These are phyloP conservation scores for Listronotus oregonensis DNA, from an alignment of 1,140 invertebrate genomes.

Conservation along the genomic window DNA sequence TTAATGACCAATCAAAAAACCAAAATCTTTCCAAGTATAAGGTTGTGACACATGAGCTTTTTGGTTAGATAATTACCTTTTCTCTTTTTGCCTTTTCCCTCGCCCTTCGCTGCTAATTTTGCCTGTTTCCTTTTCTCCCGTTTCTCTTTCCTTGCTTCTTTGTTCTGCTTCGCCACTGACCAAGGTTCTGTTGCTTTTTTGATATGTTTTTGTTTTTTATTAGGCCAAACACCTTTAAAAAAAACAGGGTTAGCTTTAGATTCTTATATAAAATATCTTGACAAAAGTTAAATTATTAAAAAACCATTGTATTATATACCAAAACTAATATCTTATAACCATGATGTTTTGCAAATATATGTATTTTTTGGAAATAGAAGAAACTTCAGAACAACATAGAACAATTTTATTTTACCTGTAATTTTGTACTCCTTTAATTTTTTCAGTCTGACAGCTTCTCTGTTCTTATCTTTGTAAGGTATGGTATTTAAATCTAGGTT, in stretches of 20 bases:
- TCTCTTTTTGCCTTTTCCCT: slow-evolving; percentile 55
- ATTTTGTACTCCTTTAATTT: slow-evolving; percentile 74
- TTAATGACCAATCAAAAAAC: too few relatives aligned
- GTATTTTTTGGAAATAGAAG: too few relatives aligned
- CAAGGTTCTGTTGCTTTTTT: slow-evolving; percentile 72
- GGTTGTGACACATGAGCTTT: too few relatives aligned
- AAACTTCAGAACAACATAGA: too few relatives aligned
- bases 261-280: background rate
- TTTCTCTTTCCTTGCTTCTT: slow-evolving; percentile 68
- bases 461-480: slow-evolving; percentile 80
- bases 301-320: too few relatives aligned
- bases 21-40: too few relatives aligned
- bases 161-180: slow-evolving; percentile 79
- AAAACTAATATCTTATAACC: too few relatives aligned
- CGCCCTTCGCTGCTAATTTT: slow-evolving; percentile 56
- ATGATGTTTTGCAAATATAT: too few relatives aligned
- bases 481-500: slow-evolving; percentile 77
- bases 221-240: slow-evolving; percentile 66
- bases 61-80: slow-evolving; percentile 51
- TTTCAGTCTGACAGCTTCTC: slow-evolving; percentile 73
- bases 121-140: slow-evolving; percentile 64
- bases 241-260: background rate
- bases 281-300: too few relatives aligned
- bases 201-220: slow-evolving; percentile 64
- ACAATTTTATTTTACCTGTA: slow-evolving; percentile 73